A percentile compares a stretch with the other conserved stretches of the same genome.
Conservation (phyloP, 2,888 invertebrate genomes). For the Synanthedon tipuliformis region DNA sequence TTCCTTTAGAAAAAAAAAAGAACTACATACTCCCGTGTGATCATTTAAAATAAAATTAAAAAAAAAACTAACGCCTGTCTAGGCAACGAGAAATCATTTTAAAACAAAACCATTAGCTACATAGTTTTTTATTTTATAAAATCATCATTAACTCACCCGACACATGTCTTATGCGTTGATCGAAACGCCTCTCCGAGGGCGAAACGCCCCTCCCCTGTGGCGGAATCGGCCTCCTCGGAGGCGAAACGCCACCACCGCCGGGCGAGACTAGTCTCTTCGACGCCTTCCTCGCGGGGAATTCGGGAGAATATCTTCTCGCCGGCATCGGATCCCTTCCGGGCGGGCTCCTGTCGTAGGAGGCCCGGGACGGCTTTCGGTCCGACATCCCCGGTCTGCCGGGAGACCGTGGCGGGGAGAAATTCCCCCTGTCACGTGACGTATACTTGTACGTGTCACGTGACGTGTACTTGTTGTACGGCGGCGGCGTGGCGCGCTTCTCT, state of each 20-base stretch:
- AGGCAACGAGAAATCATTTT: no score
- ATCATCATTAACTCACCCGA: not conserved
- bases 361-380: no score
- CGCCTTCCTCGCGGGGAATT: not conserved
- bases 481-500: not conserved
- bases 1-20: no score
- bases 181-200: constrained; percentile 4
- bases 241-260: constrained; percentile 11
- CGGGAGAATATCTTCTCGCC: no score
- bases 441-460: not conserved
- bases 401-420: not conserved
- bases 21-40: no score
- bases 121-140: no score
- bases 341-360: no score
- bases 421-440: not conserved
- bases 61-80: no score
- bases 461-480: not conserved
- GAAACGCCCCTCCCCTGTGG: constrained; percentile 6
- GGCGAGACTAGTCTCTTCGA: constrained; percentile 11
- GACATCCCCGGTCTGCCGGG: no score
- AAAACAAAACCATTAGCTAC: no score
- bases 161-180: constrained; percentile 5
- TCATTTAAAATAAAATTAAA: no score
- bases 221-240: constrained; percentile 11
- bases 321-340: no score